Conservation (phyloP, 92 coral and sea anemone species). For the Porites lobata region DNA sequence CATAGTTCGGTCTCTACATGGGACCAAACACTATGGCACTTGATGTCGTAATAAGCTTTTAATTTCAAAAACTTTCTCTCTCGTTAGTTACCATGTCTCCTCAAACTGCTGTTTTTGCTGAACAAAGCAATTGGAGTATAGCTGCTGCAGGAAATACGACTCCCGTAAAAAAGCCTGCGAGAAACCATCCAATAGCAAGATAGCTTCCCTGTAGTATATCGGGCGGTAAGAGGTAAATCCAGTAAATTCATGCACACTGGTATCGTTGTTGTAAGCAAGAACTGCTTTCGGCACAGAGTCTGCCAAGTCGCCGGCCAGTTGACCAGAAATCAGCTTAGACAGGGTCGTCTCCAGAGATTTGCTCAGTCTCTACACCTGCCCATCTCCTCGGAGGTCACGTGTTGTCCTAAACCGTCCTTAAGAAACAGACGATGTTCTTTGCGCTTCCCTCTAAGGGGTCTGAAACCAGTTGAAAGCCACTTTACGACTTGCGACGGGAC, state of each 20-base stretch:
- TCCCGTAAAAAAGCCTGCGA: too few species aligned
- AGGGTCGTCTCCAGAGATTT: constrained; percentile 38
- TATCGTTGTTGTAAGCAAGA: constrained; percentile 18
- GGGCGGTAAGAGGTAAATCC: constrained; percentile 45
- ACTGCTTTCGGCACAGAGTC: constrained; percentile 43
- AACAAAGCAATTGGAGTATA: constrained; percentile 39
- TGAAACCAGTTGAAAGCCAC: constrained; percentile 33
- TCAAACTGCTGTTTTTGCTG: constrained; percentile 33
- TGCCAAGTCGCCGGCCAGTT: constrained; percentile 35
- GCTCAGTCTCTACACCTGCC: constrained; percentile 46
- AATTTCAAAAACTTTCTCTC: constrained; percentile 21
- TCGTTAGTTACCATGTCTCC: constrained; percentile 26
- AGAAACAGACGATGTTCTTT: constrained; percentile 14
- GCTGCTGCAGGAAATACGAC: too few species aligned
- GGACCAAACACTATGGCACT: constrained; percentile 42
- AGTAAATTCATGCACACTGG: constrained; percentile 47
- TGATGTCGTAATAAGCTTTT: constrained; percentile 33
- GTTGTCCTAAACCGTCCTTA: constrained; percentile 51
- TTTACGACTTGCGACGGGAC: constrained; percentile 23
- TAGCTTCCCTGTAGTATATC: constrained; percentile 47
- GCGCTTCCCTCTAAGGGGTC: constrained; percentile 38
- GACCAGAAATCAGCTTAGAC: constrained; percentile 40
- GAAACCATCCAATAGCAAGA: constrained; percentile 32
- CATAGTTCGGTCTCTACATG: constrained; percentile 35
- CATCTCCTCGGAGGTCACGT: constrained; percentile 44